These are phyloP conservation scores for Catonia carolina DNA, from an alignment of 2,888 invertebrate species.

Conservation along the genomic window DNA sequence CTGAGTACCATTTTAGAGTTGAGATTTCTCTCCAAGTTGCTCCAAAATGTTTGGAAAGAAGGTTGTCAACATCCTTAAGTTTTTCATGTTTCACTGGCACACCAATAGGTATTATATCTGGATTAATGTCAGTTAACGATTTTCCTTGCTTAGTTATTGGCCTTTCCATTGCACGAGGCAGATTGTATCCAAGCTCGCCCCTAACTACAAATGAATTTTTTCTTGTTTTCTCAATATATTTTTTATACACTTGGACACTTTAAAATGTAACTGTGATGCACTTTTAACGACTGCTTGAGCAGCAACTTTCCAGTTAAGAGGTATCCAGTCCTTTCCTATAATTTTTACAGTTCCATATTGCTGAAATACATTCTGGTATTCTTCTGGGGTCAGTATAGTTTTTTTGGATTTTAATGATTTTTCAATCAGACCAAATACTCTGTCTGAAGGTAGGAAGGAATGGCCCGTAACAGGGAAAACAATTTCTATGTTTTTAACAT, in stretches of 20 bases:
- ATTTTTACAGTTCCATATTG: conserved; percentile 1
- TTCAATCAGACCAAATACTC: conserved; percentile 21
- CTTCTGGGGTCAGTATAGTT: background rate
- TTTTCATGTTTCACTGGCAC: conserved; percentile 7
- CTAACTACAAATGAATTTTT: background rate
- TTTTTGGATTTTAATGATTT: conserved; percentile 6
- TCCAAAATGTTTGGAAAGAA: conserved; percentile 1
- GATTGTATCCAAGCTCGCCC: background rate
- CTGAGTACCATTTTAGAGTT: background rate
- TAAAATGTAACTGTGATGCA: conserved; percentile 4
- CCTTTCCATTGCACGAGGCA: background rate
- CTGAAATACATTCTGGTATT: conserved; percentile 2
- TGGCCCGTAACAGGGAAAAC: conserved; percentile 7
- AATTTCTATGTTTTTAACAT: background rate
- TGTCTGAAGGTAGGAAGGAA: conserved; percentile 15
- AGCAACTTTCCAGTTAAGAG: conserved; percentile 4
- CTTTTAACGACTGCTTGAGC: background rate
- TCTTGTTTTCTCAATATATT: background rate
- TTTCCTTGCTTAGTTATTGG: background rate
- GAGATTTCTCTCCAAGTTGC: background rate
- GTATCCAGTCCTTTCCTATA: conserved; percentile 6
- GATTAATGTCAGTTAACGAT: conserved; percentile 4
- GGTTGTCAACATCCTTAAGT: background rate
- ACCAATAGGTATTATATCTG: background rate
- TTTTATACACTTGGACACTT: conserved; percentile 1